These are phyloP conservation scores for Adrianichthys oophorus DNA, from an alignment of 2,797 vertebrate species.

Conservation along the genomic window DNA sequence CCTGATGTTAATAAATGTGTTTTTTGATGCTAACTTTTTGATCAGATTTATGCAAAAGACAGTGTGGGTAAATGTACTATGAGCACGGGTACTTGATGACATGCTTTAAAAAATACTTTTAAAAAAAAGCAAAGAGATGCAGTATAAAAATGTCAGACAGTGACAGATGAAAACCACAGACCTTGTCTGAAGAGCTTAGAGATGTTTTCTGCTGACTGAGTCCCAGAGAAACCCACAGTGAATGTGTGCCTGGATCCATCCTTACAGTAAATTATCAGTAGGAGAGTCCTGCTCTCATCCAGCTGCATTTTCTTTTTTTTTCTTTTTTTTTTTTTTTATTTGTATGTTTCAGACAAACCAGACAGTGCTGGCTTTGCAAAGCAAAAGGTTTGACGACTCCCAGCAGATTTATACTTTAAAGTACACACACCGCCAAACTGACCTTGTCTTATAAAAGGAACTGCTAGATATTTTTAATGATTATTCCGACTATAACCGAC, in stretches of 20 bases:
- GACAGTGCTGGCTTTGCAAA: constrained; percentile 4
- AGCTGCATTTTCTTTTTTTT: constrained; percentile 35
- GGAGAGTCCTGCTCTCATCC: constrained; percentile 28
- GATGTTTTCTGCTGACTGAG: constrained; percentile 8
- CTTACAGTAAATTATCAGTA: constrained; percentile 29
- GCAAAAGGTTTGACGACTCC: constrained; percentile 7
- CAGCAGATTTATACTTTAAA: constrained; percentile 26
- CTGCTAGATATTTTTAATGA: constrained; percentile 13
- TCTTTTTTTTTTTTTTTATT: constrained; percentile 7
- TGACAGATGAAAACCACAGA: background rate
- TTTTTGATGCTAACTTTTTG: no score
- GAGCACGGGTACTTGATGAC: background rate
- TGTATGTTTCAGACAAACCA: constrained; percentile 10
- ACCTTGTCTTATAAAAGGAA: constrained; percentile 1
- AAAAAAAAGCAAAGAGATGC: background rate
- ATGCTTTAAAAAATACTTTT: background rate
- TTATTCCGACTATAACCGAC: constrained; percentile 10
- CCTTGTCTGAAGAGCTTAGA: background rate
- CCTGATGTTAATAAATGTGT: no score
- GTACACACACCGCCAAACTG: constrained; percentile 11
- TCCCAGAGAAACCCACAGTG: constrained; percentile 21
- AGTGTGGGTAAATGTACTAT: no score
- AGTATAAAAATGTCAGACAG: background rate
- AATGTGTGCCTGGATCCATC: constrained; percentile 46
- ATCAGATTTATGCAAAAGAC: no score